phyloP scores from a whole-genome alignment of 2,113 vertebrate species.

The Thamnophis sirtalis region DNA sequence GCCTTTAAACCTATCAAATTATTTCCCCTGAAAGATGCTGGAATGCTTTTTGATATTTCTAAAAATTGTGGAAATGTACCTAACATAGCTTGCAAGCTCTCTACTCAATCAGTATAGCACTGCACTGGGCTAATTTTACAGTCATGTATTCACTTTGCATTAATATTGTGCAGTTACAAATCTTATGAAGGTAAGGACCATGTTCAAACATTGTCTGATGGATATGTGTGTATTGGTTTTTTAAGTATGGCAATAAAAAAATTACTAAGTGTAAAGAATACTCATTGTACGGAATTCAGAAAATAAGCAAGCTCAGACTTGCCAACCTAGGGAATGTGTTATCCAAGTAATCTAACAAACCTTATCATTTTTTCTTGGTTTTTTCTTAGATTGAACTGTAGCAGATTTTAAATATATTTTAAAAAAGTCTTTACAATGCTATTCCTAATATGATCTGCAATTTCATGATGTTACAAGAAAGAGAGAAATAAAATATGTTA shows the following conservation, averaged over 20 bases:
- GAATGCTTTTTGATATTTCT: background rate
- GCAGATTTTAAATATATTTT: background rate
- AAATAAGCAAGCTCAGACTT: background rate
- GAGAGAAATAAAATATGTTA: background rate
- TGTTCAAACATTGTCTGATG: background rate
- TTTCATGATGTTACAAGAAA: background rate
- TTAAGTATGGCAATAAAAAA: background rate
- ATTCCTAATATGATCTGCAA: background rate
- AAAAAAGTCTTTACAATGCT: background rate
- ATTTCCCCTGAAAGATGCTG: background rate
- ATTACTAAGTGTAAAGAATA: background rate
- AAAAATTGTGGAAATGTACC: background rate
- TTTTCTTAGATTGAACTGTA: background rate
- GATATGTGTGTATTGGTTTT: background rate
- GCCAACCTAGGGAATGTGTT: background rate
- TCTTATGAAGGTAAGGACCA: background rate
- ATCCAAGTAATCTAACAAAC: background rate
- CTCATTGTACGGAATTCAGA: background rate
- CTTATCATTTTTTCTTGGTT: background rate
- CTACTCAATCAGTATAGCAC: background rate
- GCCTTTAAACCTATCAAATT: background rate
- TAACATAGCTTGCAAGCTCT: background rate
- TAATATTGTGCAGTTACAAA: background rate
- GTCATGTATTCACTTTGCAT: background rate
- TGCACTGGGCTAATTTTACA: background rate